Conservation (phyloP, 2,888 invertebrate genomes). For the Meganola albula region DNA sequence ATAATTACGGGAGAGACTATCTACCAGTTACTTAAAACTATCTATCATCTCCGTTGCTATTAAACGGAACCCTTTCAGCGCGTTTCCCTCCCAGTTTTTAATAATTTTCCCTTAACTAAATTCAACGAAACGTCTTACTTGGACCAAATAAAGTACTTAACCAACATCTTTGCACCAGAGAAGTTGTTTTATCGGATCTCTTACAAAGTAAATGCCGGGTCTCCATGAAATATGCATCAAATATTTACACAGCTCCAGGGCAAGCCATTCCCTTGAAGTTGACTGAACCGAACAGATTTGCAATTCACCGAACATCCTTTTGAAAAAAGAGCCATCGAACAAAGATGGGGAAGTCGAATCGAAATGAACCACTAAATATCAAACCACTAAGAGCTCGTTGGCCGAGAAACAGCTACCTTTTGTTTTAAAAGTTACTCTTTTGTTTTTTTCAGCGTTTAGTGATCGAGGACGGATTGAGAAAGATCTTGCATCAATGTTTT, state of each 20-base stretch:
- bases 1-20: too few species aligned
- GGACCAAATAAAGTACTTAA: slow-evolving; percentile 26
- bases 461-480: too few species aligned
- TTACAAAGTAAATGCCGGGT: slow-evolving; percentile 63
- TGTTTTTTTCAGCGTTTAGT: slow-evolving; percentile 4
- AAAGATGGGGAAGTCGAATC: slow-evolving; percentile 55
- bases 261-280: slow-evolving; percentile 64
- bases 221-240: slow-evolving; percentile 74
- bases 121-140: slow-evolving; percentile 27
- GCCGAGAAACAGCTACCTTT: slow-evolving; percentile 25
- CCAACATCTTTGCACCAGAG: slow-evolving; percentile 37
- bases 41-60: too few species aligned
- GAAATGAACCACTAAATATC: slow-evolving; percentile 62
- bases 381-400: slow-evolving; percentile 34
- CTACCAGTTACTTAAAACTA: too few species aligned
- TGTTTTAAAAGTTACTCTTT: slow-evolving; percentile 22
- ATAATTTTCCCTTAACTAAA: too few species aligned
- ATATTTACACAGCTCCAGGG: slow-evolving; percentile 68
- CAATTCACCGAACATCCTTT: slow-evolving; percentile 71
- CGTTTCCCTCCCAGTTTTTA: too few species aligned
- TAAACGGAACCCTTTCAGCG: too few species aligned
- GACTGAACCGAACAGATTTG: slow-evolving; percentile 69
- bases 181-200: slow-evolving; percentile 59
- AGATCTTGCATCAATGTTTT: too few species aligned
- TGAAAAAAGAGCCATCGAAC: slow-evolving; percentile 60